Base-by-base conservation (phyloP, 2,113 vertebrate genomes). In the Rhinolophus ferrumequinum region DNA sequence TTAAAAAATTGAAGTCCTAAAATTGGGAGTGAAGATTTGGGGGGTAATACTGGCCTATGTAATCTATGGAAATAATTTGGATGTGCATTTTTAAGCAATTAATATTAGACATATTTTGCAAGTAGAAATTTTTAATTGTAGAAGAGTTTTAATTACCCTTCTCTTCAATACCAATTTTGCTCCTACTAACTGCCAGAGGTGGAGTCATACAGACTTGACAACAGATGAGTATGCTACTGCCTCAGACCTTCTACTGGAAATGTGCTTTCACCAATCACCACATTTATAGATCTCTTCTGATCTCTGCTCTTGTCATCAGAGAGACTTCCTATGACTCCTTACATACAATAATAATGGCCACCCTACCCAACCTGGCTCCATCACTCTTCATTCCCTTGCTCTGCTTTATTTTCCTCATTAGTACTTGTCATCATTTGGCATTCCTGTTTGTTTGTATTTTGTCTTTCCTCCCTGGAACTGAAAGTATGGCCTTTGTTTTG, bases 1-100 rank as follows among this genome's bases (percentile, higher is more conserved):
- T 86, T 4, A 56, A 92, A 64, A 47, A 88, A 50, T 50, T 50
- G 6, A 90, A 95, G 8, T 9, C 56, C 56, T 91, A 91, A 95
- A 91, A 64, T 30, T 60, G 21, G 5, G 52, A 77, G 6, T 38
- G 4, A 91, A 64, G 50, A 24, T 69, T 35, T 60, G 21, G 44
- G 2, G 33, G 8, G 52, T 69, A 73, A 69, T 22, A 44, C 10
- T 81, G 12, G 2, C 15, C 62, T 82, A 89, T 41, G 0, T 70
- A 72, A 64, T 26, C 30, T 64, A 76, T 50, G 19, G 30, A 80
- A 81, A 62, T 62, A 54, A 62, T 86, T 38, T 64, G 33, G 41
- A 87, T 22, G 89, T 0, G 21, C 13, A 30, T 69, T 86, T 79
- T 4, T 4, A 69, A 81, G 79, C 4, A 33, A 52, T 1, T 5